Base-by-base conservation (phyloP, 1,140 invertebrate species). In the Prorops nasuta region DNA sequence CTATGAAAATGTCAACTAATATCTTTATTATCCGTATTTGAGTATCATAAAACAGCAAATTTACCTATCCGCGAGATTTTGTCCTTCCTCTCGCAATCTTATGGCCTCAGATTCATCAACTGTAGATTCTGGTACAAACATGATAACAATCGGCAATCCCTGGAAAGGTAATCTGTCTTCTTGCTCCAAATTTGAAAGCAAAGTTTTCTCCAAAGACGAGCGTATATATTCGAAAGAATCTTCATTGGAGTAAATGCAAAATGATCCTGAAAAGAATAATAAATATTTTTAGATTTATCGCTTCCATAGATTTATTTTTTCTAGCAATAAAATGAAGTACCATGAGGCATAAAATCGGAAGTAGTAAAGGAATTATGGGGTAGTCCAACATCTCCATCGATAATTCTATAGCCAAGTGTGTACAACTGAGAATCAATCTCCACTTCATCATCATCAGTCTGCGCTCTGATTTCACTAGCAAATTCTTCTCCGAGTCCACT, bases 191-290 rank as follows among this genome's bases (percentile, higher is more conserved):
- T 94, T 95, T 3, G 91, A 91, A 0, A 96, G 74, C 4, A 97
- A 77, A 9, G 92, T 96, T 71, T 94, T 94, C 66, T 96, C 92
- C 50, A 97, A 80, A 69, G 92, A 94, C 51, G 90, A 88, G 58
- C 92, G 83, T 32, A 98, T 87, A 69, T 94, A 96, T 61, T 96
- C 93, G 66, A 97, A 90, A 2, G 91, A 91, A 60, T 92, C 87
- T 54, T 89, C 87, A 67, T 94, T 92, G 57, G 92, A 91, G 76
- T 93, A 98, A 19, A 96, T 90, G 71, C 90, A 91, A 72, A 92
- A 90, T 46, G 89, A 89, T 38, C 89, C 88, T 88, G 63, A 15
- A 71, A 75, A 31, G 50, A 65, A 47, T 24, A 36, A 42, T 28
- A 49, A 51, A 42, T 17, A 19, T 39, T 22, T 9, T 39, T 28